Percentiles rank a stretch among this genome's conserved stretches.
phyloP scores from a whole-genome alignment of 2,888 invertebrate genomes.

The Drosophila barbarae region DNA sequence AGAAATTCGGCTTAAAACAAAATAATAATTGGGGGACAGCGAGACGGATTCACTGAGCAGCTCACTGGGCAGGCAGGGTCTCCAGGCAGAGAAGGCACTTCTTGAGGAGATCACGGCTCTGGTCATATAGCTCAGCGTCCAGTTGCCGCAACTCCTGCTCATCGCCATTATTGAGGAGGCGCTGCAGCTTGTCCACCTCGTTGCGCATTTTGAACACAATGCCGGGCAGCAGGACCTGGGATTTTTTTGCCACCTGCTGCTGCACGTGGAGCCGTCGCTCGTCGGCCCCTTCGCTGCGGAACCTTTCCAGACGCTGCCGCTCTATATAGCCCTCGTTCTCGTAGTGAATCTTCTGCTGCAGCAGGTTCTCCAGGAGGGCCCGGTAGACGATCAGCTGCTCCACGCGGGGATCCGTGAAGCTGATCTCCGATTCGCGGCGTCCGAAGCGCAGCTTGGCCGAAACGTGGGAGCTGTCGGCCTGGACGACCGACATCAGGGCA shows the following conservation, averaged over 20 bases:
- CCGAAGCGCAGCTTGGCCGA: constrained; percentile 15
- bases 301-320: constrained; percentile 42
- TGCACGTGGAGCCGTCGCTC: constrained; percentile 41
- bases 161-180: constrained; percentile 31
- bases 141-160: constrained; percentile 30
- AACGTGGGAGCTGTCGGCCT: constrained; percentile 3
- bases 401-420: constrained; percentile 43
- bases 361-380: constrained; percentile 48
- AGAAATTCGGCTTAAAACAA: not conserved
- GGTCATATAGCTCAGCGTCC: constrained; percentile 29
- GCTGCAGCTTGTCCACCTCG: constrained; percentile 47
- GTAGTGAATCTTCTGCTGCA: constrained; percentile 51
- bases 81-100: constrained; percentile 40
- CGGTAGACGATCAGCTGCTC: constrained; percentile 55
- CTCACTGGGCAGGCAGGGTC: constrained; percentile 1
- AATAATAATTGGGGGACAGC: not conserved
- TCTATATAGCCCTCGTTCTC: constrained; percentile 49
- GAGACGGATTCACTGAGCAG: no score
- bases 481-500: constrained; percentile 18
- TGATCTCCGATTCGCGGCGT: constrained; percentile 6
- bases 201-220: constrained; percentile 59
- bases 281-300: constrained; percentile 45
- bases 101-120: constrained; percentile 29
- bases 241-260: constrained; percentile 44
- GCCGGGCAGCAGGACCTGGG: constrained; percentile 49